Conservation (phyloP, 2,888 invertebrate species). For the Muschampia plurimacula region DNA sequence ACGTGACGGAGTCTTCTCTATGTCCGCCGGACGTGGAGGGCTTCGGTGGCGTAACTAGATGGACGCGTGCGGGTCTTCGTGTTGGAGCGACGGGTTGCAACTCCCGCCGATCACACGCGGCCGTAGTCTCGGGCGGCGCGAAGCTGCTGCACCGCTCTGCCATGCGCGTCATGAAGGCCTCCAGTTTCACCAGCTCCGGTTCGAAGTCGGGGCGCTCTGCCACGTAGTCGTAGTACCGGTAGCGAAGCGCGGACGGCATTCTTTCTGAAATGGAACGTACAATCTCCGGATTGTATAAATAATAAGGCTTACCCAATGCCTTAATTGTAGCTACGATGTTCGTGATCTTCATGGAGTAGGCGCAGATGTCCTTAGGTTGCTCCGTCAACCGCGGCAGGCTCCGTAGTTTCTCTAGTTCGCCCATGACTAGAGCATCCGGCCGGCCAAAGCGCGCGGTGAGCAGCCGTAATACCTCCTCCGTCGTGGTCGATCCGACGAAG, state of each 20-base stretch:
- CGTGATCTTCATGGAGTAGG: conserved; percentile 10
- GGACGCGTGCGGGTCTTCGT: not conserved
- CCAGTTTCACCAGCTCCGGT: not conserved
- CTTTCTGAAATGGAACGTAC: not conserved
- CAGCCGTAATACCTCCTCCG: not conserved
- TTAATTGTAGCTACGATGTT: conserved; percentile 10
- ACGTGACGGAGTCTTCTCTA: not conserved
- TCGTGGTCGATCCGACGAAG: not conserved
- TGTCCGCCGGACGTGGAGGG: not conserved
- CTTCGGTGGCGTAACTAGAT: not conserved
- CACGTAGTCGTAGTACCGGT: not conserved
- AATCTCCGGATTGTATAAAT: not conserved
- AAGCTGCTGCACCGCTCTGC: too few relatives aligned
- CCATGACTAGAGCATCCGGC: conserved; percentile 3
- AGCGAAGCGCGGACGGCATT: not conserved
- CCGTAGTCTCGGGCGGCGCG: not conserved
- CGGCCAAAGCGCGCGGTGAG: not conserved
- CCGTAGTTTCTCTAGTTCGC: not conserved
- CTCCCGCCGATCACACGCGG: not conserved
- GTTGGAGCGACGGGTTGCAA: not conserved
- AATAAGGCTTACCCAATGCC: not conserved
- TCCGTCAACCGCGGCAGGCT: conserved; percentile 20
- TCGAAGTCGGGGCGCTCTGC: not conserved
- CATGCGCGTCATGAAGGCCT: not conserved
- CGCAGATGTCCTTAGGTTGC: conserved; percentile 17